These are phyloP conservation scores for Cheilinus undulatus DNA, from an alignment of 2,113 vertebrate genomes.

Conservation along the genomic window DNA sequence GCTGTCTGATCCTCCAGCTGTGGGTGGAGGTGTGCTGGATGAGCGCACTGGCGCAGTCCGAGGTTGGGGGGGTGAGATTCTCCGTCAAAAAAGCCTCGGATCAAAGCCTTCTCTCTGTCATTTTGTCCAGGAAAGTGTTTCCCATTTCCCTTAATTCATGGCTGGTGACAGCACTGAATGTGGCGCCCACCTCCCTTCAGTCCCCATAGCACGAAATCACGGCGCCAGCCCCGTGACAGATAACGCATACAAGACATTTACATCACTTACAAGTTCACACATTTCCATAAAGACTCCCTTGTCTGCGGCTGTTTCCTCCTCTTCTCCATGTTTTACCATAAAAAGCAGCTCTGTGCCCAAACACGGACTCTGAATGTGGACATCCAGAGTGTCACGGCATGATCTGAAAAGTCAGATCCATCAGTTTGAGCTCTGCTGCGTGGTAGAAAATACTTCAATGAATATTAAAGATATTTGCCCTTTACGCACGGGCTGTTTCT, in stretches of 20 bases:
- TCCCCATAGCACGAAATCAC: slow-evolving; percentile 41
- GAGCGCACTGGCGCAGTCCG: not conserved
- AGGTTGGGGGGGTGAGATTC: slow-evolving; percentile 17
- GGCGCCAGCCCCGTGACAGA: slow-evolving; percentile 57
- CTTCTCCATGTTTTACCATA: slow-evolving; percentile 3
- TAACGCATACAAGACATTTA: slow-evolving; percentile 55
- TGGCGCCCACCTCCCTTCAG: slow-evolving; percentile 36
- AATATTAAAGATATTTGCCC: not conserved
- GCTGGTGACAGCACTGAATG: slow-evolving; percentile 54
- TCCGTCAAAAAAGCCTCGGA: not conserved
- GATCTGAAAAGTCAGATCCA: not conserved
- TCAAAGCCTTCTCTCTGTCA: slow-evolving; percentile 38
- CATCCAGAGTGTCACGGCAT: not conserved
- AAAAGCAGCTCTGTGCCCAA: slow-evolving; percentile 21
- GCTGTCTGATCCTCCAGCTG: not conserved
- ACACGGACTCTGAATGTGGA: slow-evolving; percentile 7
- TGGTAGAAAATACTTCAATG: not conserved
- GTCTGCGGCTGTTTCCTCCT: slow-evolving; percentile 15
- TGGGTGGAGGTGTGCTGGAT: not conserved
- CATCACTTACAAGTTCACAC: slow-evolving; percentile 36
- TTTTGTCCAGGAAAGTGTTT: slow-evolving; percentile 43
- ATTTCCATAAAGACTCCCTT: slow-evolving; percentile 54
- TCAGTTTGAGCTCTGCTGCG: not conserved
- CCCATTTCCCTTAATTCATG: slow-evolving; percentile 45
- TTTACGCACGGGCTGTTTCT: not conserved